Evolutionary conservation across 2,797 vertebrate genomes (phyloP), one percentile per base, ranked within the genome.

Genomic region (Enteromius paludinosus): DNA sequence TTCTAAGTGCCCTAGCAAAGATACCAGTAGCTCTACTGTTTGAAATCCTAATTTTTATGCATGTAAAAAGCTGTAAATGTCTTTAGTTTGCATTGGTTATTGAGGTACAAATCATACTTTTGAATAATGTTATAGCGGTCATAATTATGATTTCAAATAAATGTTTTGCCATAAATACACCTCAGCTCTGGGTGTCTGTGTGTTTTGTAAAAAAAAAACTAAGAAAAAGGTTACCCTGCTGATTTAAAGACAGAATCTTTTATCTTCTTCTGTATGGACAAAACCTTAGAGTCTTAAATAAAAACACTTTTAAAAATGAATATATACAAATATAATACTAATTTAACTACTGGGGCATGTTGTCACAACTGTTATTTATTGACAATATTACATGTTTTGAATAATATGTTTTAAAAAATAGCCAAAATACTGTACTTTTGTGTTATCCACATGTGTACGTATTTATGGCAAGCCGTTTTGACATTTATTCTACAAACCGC

Each of bases 71-170:
- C 47, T 85, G 43, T 75, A 61, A 59, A 80, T 73, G 52, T 68
- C n/a, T 84, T 23, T 84, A 75, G 70, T 41, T 12, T 89, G 75
- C 81, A 78, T 75, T 88, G 65, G 72, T 65, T 65, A 30, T 54
- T 45, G 56, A 59, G 33, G 62, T 14, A 56, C 59, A 35, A 52
- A 35, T 7, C 2, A 71, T 59, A 45, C 52, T 45, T 65, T 65
- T 85, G 23, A 76, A 65, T 64, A 43, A 70, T 85, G 30, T 47
- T 49, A 45, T 71, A 82, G 78, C 14, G 78, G 54, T 83, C 65
- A 83, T 81, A 25, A 84, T 88, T 69, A 79, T 90, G 7, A 84
- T 81, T 86, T 81, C 15, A 81, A 90, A 90, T 90, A 91, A 90
- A 93, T 88, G 86, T 86, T 88, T 92, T 85, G 35, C 25, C 81